Base-by-base conservation (phyloP, 2,888 invertebrate species). In the Yponomeuta evonymella region DNA sequence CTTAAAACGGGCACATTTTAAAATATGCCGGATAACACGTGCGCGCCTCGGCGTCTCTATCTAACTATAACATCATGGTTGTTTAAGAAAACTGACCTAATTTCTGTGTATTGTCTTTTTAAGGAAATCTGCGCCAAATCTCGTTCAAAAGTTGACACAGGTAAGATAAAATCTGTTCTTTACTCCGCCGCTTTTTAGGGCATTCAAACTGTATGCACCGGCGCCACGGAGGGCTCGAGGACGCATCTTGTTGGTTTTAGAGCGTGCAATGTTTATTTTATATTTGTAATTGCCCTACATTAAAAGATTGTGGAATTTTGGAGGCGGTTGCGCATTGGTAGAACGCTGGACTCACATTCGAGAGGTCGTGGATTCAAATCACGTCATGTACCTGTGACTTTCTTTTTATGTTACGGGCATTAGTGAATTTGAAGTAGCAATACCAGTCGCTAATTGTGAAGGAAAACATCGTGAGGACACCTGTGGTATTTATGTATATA, bases 201-300 rank as follows among this genome's bases (percentile, higher is more conserved):
- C 81, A 81, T 82, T 81, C 75, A 89, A 89, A 90, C 88, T 87
- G 82, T 87, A 80, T 86, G 85, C 73, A 85, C 86, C 84, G 86
- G 85, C 84, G 78, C 78, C 78, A 71, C 72, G 51, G 6, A 58
- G 51, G 51, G 51, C 51, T 3, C 78, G 85, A 84, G 82, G 83
- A 84, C 82, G 78, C 3, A 30, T 15, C 73, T 70, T 79, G 75
- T 75, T 79, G 73, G 73, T 81, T 83, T 81, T 10, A 10, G 23
- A 51, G 10, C 68, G 12, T 78, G 85, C 86, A 86, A 89, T 90
- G 88, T 89, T 90, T 91, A 88, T 85, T 84, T 87, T 86, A 90
- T 91, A 43, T 89, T 89, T 87, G 90, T 86, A 90, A 90, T 87
- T 86, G 89, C 79, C 86, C 90, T 77, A 86, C 84, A 87, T 90